These are phyloP conservation scores for Pentalonia nigronervosa DNA, from an alignment of 1,140 invertebrate species.

Conservation along the genomic window DNA sequence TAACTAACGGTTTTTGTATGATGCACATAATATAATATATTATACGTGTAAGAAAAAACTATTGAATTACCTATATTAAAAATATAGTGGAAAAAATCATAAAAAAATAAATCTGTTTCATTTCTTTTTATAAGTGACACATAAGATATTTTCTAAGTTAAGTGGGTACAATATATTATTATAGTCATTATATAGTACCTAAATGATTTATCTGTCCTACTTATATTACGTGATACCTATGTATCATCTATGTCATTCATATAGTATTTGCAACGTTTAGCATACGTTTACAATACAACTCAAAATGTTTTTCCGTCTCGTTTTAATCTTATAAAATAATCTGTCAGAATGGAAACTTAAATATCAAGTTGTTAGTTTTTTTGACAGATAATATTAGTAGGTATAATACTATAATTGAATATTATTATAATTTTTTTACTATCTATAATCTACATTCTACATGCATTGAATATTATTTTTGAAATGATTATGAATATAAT, in stretches of 20 bases:
- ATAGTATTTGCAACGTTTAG: background rate
- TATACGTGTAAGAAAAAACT: background rate
- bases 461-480: no score
- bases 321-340: background rate
- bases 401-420: background rate
- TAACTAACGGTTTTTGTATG: background rate
- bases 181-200: no score
- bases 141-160: no score
- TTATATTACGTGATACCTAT: no score
- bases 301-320: background rate
- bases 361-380: background rate
- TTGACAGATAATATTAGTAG: background rate
- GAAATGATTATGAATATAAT: no score
- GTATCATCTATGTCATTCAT: background rate
- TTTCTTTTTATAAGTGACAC: background rate
- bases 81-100: background rate
- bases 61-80: background rate
- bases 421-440: no score
- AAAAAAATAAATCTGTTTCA: background rate
- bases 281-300: background rate
- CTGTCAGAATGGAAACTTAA: background rate
- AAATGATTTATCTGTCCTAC: no score
- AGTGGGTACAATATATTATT: no score
- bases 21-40: background rate
- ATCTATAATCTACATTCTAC: no score